A percentile compares a stretch with the other conserved stretches of the same genome.
Conservation (phyloP, 2,113 vertebrate genomes). For the Alces alces region DNA sequence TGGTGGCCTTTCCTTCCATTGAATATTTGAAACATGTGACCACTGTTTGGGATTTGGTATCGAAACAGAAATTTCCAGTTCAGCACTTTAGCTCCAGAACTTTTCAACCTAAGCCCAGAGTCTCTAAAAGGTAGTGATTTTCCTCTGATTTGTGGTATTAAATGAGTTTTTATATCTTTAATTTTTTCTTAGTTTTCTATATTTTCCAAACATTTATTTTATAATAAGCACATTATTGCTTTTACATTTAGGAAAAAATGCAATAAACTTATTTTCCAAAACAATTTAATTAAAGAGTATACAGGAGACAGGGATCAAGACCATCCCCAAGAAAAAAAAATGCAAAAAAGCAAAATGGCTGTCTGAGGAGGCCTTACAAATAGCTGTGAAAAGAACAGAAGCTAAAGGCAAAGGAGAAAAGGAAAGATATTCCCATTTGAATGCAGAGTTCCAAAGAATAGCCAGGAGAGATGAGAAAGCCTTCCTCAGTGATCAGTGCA, state of each 20-base stretch:
- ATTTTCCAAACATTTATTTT: conserved; percentile 18
- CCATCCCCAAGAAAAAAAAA: not conserved
- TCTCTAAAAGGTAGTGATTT: not conserved
- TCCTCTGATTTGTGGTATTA: not conserved
- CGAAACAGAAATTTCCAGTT: not conserved
- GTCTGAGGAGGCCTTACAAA: not conserved
- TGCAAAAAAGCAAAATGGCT: not conserved
- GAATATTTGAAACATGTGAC: not conserved
- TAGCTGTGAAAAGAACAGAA: not conserved
- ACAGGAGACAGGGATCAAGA: not conserved
- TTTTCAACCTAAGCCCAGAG: not conserved
- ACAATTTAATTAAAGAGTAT: not conserved
- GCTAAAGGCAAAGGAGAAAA: not conserved
- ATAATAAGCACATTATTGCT: not conserved
- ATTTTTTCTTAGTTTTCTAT: not conserved
- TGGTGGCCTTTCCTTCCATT: not conserved
- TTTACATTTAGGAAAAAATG: not conserved
- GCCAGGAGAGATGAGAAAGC: not conserved
- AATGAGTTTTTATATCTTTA: not conserved
- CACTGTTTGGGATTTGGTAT: not conserved
- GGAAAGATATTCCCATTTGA: not conserved
- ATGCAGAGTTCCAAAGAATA: not conserved
- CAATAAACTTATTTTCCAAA: not conserved
- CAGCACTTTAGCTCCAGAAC: not conserved
- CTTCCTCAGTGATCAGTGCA: not conserved